Conservation (phyloP, 2,888 invertebrate species). For the Hydrotaea diabolus region DNA sequence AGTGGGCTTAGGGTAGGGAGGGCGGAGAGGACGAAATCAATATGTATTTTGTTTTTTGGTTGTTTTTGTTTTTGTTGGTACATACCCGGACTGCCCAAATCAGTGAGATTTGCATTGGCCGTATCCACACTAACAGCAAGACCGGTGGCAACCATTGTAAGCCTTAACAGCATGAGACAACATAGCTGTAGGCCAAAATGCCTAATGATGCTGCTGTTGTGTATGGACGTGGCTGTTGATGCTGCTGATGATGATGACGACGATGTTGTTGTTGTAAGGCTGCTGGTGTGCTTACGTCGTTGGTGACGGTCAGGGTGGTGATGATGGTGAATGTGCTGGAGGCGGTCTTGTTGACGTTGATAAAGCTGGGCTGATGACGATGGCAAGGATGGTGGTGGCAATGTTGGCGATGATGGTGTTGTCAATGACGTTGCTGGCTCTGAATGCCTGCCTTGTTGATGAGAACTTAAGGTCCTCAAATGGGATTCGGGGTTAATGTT, state of each 20-base stretch:
- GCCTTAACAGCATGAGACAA: conserved; percentile 72
- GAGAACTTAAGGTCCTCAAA: conserved; percentile 19
- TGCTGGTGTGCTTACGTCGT: background rate
- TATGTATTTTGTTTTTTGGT: conserved; percentile 20
- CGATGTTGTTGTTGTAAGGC: conserved; percentile 9
- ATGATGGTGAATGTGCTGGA: background rate
- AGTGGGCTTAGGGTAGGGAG: background rate
- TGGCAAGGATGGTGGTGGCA: background rate
- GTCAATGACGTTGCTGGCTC: background rate
- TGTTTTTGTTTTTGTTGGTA: conserved; percentile 39
- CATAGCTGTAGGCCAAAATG: conserved; percentile 68
- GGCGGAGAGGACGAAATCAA: conserved; percentile 35
- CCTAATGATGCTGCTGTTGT: conserved; percentile 59
- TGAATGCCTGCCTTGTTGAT: background rate
- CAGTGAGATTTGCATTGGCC: conserved; percentile 69
- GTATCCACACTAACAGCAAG: conserved; percentile 68
- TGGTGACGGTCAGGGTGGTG: background rate
- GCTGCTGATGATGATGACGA: background rate
- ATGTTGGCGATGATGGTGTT: background rate
- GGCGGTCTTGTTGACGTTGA: background rate
- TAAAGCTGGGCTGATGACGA: background rate
- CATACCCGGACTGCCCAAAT: conserved; percentile 71
- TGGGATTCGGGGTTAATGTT: background rate
- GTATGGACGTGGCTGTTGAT: conserved; percentile 44
- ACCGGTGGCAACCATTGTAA: conserved; percentile 68